phyloP scores from a whole-genome alignment of 2,888 invertebrate genomes.

The Crepidodera aurea region DNA sequence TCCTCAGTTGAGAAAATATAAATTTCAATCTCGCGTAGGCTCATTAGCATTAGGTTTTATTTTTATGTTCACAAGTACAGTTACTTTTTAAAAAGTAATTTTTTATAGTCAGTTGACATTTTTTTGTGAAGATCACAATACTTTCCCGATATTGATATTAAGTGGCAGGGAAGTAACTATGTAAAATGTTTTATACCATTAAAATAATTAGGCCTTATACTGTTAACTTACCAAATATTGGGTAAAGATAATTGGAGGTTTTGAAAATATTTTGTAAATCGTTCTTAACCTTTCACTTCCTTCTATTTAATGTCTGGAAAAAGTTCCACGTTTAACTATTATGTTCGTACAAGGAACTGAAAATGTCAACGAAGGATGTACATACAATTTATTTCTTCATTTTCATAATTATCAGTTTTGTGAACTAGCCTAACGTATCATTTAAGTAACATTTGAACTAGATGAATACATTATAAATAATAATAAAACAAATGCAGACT shows the following conservation, averaged over 20 bases:
- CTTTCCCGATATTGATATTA: too few species aligned
- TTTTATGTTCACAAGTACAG: too few species aligned
- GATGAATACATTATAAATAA: conserved; percentile 27
- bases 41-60: too few species aligned
- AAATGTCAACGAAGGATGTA: conserved; percentile 16
- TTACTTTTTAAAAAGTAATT: too few species aligned
- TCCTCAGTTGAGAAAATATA: too few species aligned
- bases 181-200: too few species aligned
- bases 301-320: conserved; percentile 11
- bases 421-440: conserved; percentile 27
- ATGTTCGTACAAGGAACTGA: conserved; percentile 26
- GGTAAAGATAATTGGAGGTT: conserved; percentile 4
- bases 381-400: conserved; percentile 25
- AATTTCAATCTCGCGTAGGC: too few species aligned
- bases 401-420: conserved; percentile 23
- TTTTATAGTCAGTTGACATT: too few species aligned
- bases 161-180: too few species aligned
- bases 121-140: too few species aligned
- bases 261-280: conserved; percentile 8
- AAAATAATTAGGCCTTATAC: too few species aligned
- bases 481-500: conserved; percentile 16
- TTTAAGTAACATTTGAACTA: conserved; percentile 18
- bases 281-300: conserved; percentile 30
- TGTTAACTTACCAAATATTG: too few species aligned
- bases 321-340: conserved; percentile 18